Percentiles rank a stretch among this genome's conserved stretches.
phyloP scores from a whole-genome alignment of 30 jellyfish, hydroid and myxozoan genomes.

The Mastigias papua region DNA sequence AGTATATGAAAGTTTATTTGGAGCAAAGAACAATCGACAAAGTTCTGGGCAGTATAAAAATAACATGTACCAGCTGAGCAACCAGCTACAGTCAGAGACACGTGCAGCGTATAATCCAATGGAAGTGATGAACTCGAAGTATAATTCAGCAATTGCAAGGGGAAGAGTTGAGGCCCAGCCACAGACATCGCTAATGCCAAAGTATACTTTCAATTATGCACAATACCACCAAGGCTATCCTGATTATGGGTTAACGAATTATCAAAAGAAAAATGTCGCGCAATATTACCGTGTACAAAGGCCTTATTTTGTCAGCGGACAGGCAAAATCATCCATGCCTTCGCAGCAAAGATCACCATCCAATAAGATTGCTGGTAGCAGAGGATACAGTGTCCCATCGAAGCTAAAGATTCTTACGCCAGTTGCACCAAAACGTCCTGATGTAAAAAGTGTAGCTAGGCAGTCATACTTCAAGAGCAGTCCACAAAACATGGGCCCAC shows the following conservation, averaged over 20 bases:
- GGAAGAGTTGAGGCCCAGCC: background rate
- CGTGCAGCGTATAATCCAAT: background rate
- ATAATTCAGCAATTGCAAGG: background rate
- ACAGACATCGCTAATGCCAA: background rate
- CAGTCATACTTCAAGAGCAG: constrained; percentile 23
- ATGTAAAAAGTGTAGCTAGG: background rate
- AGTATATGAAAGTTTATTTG: constrained; percentile 40
- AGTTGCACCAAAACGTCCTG: constrained; percentile 19
- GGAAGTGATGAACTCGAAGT: background rate
- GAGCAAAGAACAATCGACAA: constrained; percentile 2
- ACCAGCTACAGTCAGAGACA: background rate
- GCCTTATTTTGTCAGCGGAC: constrained; percentile 36
- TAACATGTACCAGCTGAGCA: constrained; percentile 9
- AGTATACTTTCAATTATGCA: background rate
- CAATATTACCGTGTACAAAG: background rate
- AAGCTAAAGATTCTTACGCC: background rate
- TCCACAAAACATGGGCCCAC: background rate
- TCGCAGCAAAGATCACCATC: background rate
- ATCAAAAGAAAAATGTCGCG: constrained; percentile 48
- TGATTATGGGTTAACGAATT: constrained; percentile 12
- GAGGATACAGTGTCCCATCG: background rate
- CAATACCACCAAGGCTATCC: constrained; percentile 13
- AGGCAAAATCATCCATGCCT: constrained; percentile 53
- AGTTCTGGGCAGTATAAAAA: background rate
- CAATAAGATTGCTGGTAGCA: background rate